These are phyloP conservation scores for Gymnopithys bicolor DNA, from an alignment of 2,797 vertebrate species.

Conservation along the genomic window DNA sequence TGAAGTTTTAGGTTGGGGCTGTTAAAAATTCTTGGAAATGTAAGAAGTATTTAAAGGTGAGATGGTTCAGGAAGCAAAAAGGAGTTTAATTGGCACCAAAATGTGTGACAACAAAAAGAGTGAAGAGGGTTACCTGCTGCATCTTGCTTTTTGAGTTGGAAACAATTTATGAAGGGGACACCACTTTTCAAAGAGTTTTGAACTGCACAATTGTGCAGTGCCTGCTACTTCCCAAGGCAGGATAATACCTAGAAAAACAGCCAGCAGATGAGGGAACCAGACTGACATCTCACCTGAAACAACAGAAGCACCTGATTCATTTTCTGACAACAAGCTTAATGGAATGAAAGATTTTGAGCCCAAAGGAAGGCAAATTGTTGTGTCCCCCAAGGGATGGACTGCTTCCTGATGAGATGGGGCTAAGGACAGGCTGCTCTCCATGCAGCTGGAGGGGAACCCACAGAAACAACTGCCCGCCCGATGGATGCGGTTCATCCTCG, in stretches of 20 bases:
- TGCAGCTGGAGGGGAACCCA: not conserved
- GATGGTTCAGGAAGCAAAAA: not conserved
- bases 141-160: not conserved
- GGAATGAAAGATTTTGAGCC: not conserved
- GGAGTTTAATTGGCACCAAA: not conserved
- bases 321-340: not conserved
- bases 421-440: not conserved
- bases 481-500: not conserved
- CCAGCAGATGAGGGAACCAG: not conserved
- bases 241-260: not conserved
- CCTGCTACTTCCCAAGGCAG: not conserved
- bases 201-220: not conserved
- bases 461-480: not conserved
- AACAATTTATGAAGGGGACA: not conserved
- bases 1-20: not conserved
- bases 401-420: not conserved
- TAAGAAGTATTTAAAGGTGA: not conserved
- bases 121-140: not conserved
- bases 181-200: not conserved
- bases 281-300: not conserved
- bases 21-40: not conserved
- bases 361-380: not conserved
- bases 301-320: not conserved
- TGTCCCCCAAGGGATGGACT: not conserved
- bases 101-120: not conserved